Base-by-base conservation (phyloP, 2,797 vertebrate genomes). In the Anolis apletophallus region DNA sequence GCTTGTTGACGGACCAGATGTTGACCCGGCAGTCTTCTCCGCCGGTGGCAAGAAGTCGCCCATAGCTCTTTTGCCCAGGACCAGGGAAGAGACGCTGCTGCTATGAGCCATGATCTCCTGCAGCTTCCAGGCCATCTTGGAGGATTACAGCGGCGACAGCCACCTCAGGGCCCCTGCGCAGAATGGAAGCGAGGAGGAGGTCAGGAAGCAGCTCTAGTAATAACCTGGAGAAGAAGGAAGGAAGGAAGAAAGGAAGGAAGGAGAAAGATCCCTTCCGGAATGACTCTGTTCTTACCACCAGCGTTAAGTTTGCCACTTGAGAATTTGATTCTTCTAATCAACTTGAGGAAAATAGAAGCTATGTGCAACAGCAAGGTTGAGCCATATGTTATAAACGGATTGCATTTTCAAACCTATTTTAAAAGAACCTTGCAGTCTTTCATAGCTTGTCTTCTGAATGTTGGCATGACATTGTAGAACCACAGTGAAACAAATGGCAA, bases 11-110 rank as follows among this genome's bases (percentile, higher is more conserved):
- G 1, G 98, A 97, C 98, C 98, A 99, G 91, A 99, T 96, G 94
- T 99, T 99, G 86, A 99, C 98, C 0, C 96, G 96, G 93, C 98
- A 99, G 95, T 99, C 98, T 26, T 99, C 97, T 80, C 99, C 98
- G 0, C 98, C 99, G 0, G 98, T 99, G 23, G 98, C 98, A 93
- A 99, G 95, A 87, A 99, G 96, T 64, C 98, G 97, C 54, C 98
- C 98, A 0, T 98, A 98, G n/a, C 95, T 97, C 86, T 98, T n/a
- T n/a, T 98, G 29, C 98, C 98, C 95, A 99, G 90, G 52, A 98
- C 97, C 84, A 98, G 88, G 0, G 98, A 98, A 74, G 98, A 98
- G 3, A 99, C 98, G 0, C 95, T 97, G 95, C 98, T 97, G 93
- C 97, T 96, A 40, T 99, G 98, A 50, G 98, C 99, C 21, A 97